A percentile compares a stretch with the other conserved stretches of the same genome.
These are phyloP conservation scores for Bombyx huttoni DNA, from an alignment of 2,888 invertebrate species.

Conservation along the genomic window DNA sequence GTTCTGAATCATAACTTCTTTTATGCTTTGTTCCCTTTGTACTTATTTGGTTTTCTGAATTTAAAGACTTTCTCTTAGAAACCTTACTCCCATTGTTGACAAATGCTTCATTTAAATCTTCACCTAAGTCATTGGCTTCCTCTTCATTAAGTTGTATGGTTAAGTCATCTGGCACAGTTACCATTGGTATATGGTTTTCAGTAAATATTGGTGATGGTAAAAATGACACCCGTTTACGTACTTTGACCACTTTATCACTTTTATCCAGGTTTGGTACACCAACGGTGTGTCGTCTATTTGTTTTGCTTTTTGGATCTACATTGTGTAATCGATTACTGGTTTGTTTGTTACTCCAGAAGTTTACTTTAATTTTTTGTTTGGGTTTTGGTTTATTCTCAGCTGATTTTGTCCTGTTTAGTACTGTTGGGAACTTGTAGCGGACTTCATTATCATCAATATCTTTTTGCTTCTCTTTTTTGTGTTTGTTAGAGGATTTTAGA, in stretches of 20 bases:
- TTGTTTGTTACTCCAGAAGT: conserved; percentile 60
- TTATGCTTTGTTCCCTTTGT: conserved; percentile 35
- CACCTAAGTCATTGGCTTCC: conserved; percentile 52
- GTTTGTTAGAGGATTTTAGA: conserved; percentile 22
- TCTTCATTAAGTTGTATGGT: conserved; percentile 65
- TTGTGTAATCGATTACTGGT: conserved; percentile 31
- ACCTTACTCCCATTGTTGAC: conserved; percentile 25
- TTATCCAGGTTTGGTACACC: conserved; percentile 20
- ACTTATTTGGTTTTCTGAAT: conserved; percentile 24
- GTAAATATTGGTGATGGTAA: conserved; percentile 55
- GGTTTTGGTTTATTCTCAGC: conserved; percentile 37
- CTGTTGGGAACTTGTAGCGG: conserved; percentile 49
- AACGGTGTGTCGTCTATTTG: conserved; percentile 43
- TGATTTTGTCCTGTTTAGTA: conserved; percentile 27
- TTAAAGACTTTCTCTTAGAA: conserved; percentile 27
- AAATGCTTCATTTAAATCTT: conserved; percentile 46
- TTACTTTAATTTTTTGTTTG: conserved; percentile 58
- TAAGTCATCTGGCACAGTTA: conserved; percentile 62
- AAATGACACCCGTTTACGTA: conserved; percentile 56
- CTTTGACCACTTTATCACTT: conserved; percentile 29
- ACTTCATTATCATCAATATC: conserved; percentile 39
- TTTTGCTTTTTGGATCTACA: conserved; percentile 24
- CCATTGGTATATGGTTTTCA: conserved; percentile 62
- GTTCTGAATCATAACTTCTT: conserved; percentile 23
- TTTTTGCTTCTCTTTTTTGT: conserved; percentile 18